Base-by-base conservation (phyloP, 2,888 invertebrate genomes). In the Autographa gamma region DNA sequence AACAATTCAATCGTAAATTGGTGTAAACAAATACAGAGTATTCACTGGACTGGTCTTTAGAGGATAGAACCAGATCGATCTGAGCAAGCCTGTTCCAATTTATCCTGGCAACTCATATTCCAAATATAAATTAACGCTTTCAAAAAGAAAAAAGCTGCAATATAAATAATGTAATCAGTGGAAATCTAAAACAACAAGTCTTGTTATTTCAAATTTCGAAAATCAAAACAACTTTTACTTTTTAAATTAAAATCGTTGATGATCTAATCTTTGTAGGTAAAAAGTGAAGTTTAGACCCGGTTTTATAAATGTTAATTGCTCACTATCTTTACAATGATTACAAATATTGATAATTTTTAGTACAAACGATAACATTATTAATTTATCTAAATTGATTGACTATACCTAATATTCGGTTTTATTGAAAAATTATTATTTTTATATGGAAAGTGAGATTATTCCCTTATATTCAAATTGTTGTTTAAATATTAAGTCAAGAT, bases 221-320 rank as follows among this genome's bases (percentile, higher is more conserved):
- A 56, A 56, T n/a, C 54, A 54, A 54, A 56, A 56, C 54, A 14
- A 56, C 54, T 56, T 56, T 56, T 56, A 56, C 54, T 56, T 56
- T 56, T 25, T n/a, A 48, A 56, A 19, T 18, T 54, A 2, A 54
- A 54, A 54, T 48, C 48, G 0, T 7, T n/a, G 48, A 48, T 48
- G 48, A 48, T 48, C n/a, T 0, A 48, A 48, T 48, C 48, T 6
- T 48, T 48, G 6, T 48, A n/a, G 16, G 43, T 16, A 48, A 48
- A n/a, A n/a, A 48, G n/a, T 48, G 48, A 48, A 48, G 48, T 48
- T 48, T 48, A 48, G 48, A 48, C 48, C 48, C 48, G 48, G n/a
- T 48, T n/a, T n/a, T 48, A n/a, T n/a, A 1, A n/a, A 48, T n/a
- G 48, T 8, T 48, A 48, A n/a, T 48, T n/a, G n/a, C 8, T 16